These are phyloP conservation scores for Geotrupes spiniger DNA, from an alignment of 2,888 invertebrate species.

Conservation along the genomic window DNA sequence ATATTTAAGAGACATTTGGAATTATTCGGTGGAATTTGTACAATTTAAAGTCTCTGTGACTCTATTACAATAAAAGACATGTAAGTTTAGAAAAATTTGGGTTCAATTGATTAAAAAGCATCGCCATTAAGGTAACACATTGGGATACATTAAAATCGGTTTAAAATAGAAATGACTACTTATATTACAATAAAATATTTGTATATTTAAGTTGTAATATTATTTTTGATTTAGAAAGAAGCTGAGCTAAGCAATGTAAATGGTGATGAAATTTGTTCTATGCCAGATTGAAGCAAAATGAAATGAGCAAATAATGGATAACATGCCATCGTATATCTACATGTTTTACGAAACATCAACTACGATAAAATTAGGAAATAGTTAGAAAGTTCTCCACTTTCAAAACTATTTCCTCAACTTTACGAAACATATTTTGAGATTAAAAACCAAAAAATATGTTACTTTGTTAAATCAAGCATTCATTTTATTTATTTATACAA, in stretches of 20 bases:
- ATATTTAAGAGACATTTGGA: constrained; percentile 6
- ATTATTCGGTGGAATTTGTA: constrained; percentile 1
- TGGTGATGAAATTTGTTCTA: too few species aligned
- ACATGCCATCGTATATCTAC: too few species aligned
- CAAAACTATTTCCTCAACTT: constrained; percentile 3
- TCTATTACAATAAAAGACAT: constrained; percentile 46
- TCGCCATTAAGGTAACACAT: not conserved
- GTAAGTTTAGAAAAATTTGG: constrained; percentile 3
- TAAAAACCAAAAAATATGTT: constrained; percentile 23
- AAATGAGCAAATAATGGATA: too few species aligned
- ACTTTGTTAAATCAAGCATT: constrained; percentile 8
- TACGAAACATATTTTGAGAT: constrained; percentile 39
- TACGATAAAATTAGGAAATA: constrained; percentile 13
- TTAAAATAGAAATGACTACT: too few species aligned
- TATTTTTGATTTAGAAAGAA: too few species aligned
- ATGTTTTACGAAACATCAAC: constrained; percentile 37
- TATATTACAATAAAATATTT: too few species aligned
- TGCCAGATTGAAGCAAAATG: too few species aligned
- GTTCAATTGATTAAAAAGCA: constrained; percentile 1
- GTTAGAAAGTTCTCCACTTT: not conserved
- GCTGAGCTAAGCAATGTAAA: too few species aligned
- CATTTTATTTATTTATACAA: constrained; percentile 8
- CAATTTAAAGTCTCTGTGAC: constrained; percentile 47
- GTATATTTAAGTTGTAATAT: too few species aligned
- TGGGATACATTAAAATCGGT: too few species aligned